Base-by-base conservation (phyloP, 2,113 vertebrate genomes). In the Perca schrenkii region DNA sequence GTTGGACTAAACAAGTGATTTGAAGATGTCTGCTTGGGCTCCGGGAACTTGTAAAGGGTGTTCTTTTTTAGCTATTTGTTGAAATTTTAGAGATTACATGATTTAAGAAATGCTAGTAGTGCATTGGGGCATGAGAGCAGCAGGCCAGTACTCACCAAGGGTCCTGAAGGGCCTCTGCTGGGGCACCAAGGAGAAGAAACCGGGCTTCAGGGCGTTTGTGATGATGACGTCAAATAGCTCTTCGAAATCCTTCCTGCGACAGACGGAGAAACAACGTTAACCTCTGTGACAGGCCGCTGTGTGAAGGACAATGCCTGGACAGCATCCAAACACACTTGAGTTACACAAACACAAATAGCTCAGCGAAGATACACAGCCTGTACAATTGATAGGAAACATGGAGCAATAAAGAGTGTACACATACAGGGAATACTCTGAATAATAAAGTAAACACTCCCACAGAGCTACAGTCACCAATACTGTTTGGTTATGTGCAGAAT, bases 201-300 rank as follows among this genome's bases (percentile, higher is more conserved):
- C 98, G 62, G 98, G 98, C 92, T 99, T 99, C 88, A 99, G 88
- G 75, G 98, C 97, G n/a, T 99, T 99, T 56, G 98, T 99, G 91
- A 99, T 97, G 85, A 98, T 95, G 87, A 99, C 77, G 25, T 98
- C 97, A 95, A 99, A 99, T 87, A 99, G 94, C 65, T 97, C 96
- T 90, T 97, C 96, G 40, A 98, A 99, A 85, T 99, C 96, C 77
- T 94, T 95, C 92, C 98, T 99, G 90, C 53, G 92, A 95, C 31
- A 40, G 28, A 3, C 46, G 68, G 62, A 91, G 11, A 82, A 83
- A 87, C 40, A 60, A 54, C 50, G 54, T 70, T 56, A 64, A n/a
- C 70, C 52, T 76, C n/a, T 22, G 54, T 13, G 14, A 68, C 12
- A 11, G 70, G 67, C 14, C 2, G n/a, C 66, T 17, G 72, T 12